Conservation (phyloP, 2,888 invertebrate species). For the Melanophora roralis region DNA sequence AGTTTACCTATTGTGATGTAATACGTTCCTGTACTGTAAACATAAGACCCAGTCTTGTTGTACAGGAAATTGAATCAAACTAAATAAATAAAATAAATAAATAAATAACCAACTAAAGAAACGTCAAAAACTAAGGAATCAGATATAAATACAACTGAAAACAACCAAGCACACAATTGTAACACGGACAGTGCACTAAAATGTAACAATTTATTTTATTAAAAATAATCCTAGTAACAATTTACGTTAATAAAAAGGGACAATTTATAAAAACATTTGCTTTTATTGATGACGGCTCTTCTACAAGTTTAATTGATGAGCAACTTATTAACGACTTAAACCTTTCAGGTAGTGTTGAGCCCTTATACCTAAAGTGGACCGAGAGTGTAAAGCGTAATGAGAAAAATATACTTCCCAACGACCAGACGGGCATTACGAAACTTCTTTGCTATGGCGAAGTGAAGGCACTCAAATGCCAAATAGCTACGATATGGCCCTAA, state of each 20-base stretch:
- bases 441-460: constrained; percentile 6
- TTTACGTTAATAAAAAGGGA: neutral
- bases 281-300: constrained; percentile 9
- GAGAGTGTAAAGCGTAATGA: constrained; percentile 1
- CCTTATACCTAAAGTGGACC: constrained; percentile 21
- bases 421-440: constrained; percentile 26
- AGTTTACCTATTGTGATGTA: no score
- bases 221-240: constrained; percentile 9
- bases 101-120: no score
- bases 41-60: no score
- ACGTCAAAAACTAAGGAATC: neutral
- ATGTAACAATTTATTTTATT: constrained; percentile 18
- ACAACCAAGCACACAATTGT: neutral
- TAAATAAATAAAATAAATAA: no score
- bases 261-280: constrained; percentile 14
- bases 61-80: no score
- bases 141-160: constrained; percentile 9
- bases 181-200: neutral
- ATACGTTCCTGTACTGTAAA: no score
- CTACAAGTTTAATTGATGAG: constrained; percentile 26
- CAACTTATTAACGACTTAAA: constrained; percentile 18
- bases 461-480: neutral
- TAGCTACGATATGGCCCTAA: constrained; percentile 27
- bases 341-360: constrained; percentile 7
- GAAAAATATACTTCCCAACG: constrained; percentile 6